Base-by-base conservation (phyloP, 1,140 invertebrate genomes). In the Metaphire vulgaris region DNA sequence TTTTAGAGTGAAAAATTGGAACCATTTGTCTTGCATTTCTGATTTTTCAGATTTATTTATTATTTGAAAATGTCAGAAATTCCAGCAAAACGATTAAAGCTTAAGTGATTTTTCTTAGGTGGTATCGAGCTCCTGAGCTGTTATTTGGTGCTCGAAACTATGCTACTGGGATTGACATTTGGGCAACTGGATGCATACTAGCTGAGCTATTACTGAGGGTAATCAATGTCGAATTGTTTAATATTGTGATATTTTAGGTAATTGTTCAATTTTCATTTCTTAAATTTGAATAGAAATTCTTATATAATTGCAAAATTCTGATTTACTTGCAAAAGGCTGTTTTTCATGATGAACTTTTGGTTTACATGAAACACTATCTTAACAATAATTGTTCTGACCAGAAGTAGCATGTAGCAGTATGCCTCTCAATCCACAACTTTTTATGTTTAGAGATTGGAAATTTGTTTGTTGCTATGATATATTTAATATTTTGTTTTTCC, bases 111-210 rank as follows among this genome's bases (percentile, higher is more conserved):
- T 74, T 68, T 33, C 72, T 0, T 32, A 86, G 88, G 75, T 89
- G 88, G 88, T 88, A 87, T 80, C 89, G 95, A 84, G 90, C 93
- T 66, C 97, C 98, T 21, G 98, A 99, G 86, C 86, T 99, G 15
- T 87, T 99, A 16, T 99, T 95, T 88, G 98, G 97, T 66, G 94
- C 96, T 0, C 89, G 93, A 69, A 92, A 94, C 83, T 99, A 99
- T 88, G 92, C 94, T 12, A 93, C 92, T 72, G 95, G 94, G 2
- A 92, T 99, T n/a, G 98, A 99, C 83, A 97, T 98, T 88, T 99
- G 97, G 97, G 96, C 97, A 21, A 90, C 97, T 15, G 97, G 97
- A 2, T 99, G 98, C 86, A 99, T 99, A 83, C 84, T 99, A 77
- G 97, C 95, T 0, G 98, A 99, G 87, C 87, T 99, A 21, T 86